Evolutionary conservation across 2,797 vertebrate species (phyloP).

Genomic region (Chrysocyon brachyurus): DNA sequence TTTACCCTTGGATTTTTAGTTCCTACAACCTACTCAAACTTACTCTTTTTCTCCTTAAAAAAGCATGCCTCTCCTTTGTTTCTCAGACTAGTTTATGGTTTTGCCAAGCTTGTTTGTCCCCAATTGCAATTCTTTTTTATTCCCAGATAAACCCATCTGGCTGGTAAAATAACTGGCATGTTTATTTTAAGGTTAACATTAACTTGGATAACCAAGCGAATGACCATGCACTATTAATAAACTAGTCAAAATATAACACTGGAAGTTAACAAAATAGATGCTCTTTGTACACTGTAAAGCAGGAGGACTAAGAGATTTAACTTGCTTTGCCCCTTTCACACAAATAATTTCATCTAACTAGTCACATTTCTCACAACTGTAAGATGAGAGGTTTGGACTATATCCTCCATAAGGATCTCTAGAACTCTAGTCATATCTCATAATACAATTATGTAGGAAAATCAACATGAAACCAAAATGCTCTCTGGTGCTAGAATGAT

Average conservation of each 20-base stretch:
- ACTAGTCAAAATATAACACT: neutral
- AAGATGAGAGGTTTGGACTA: neutral
- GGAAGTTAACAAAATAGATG: neutral
- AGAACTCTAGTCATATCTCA: neutral
- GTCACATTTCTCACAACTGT: neutral
- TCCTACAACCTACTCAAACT: neutral
- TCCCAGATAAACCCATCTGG: neutral
- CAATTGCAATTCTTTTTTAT: neutral
- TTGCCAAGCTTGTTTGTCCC: neutral
- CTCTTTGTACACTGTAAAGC: neutral
- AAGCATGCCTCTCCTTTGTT: neutral
- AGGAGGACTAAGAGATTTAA: neutral
- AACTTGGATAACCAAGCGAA: neutral
- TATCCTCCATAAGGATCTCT: neutral
- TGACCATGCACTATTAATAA: neutral
- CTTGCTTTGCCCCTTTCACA: slow-evolving; percentile 38
- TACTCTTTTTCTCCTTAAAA: neutral
- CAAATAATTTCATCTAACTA: slow-evolving; percentile 26
- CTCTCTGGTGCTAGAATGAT: neutral
- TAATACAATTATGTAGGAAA: neutral
- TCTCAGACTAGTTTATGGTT: neutral
- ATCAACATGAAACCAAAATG: slow-evolving; percentile 65
- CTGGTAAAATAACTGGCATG: neutral
- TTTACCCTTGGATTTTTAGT: neutral
- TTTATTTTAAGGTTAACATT: neutral